These are phyloP conservation scores for Tychaedon coryphoeus DNA, from an alignment of 2,113 vertebrate genomes.

Conservation along the genomic window DNA sequence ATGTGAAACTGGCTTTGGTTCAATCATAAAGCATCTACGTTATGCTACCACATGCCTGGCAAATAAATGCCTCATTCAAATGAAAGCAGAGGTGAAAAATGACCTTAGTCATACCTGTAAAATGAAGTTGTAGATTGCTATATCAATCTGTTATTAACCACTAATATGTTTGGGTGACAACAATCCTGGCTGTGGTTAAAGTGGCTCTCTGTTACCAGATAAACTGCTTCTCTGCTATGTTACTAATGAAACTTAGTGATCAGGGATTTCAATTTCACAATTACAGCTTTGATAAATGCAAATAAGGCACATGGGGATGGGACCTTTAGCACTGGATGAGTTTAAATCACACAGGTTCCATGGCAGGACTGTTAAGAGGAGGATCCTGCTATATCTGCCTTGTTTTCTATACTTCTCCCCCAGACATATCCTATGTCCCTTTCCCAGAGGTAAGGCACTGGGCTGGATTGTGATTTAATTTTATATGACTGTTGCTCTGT, in stretches of 20 bases:
- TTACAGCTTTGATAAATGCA: neutral
- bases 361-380: neutral
- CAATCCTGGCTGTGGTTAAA: neutral
- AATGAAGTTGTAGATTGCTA: neutral
- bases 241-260: neutral
- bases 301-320: neutral
- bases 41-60: neutral
- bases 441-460: neutral
- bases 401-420: neutral
- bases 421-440: neutral
- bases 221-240: neutral
- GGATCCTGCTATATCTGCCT: neutral
- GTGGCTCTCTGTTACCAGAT: neutral
- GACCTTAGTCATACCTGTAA: neutral
- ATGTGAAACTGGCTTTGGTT: neutral
- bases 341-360: neutral
- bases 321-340: neutral
- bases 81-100: constrained; percentile 6
- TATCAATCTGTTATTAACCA: neutral
- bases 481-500: constrained; percentile 30
- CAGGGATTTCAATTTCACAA: neutral
- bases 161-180: neutral
- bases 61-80: neutral
- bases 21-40: neutral
- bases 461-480: constrained; percentile 40